phyloP scores from a whole-genome alignment of 2,113 vertebrate species.

The Benitochromis conjunctus region DNA sequence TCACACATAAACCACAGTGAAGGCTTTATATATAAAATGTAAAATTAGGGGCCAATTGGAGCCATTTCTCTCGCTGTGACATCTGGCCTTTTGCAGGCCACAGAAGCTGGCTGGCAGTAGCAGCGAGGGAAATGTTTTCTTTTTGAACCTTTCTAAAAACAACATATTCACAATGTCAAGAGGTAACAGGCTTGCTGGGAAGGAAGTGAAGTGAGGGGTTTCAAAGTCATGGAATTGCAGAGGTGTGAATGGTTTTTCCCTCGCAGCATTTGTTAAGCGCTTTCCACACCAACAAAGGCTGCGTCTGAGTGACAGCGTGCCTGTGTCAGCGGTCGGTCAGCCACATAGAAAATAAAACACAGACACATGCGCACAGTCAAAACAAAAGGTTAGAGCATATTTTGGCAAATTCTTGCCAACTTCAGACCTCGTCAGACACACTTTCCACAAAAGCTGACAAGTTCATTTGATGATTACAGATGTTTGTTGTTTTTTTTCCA shows the following conservation, averaged over 20 bases:
- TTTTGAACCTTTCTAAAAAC: constrained; percentile 32
- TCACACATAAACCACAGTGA: constrained; percentile 39
- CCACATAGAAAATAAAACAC: not conserved
- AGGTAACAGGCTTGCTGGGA: not conserved
- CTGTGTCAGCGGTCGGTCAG: constrained; percentile 2
- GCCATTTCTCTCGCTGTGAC: not conserved
- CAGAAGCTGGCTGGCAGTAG: not conserved
- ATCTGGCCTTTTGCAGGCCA: not conserved
- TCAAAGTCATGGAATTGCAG: not conserved
- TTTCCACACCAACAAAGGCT: not conserved
- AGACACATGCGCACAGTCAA: not conserved
- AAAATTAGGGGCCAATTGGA: constrained; percentile 16
- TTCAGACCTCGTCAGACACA: constrained; percentile 7
- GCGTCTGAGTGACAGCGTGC: constrained; percentile 1
- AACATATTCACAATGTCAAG: constrained; percentile 11
- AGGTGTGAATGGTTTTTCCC: constrained; percentile 37
- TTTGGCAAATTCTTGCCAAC: constrained; percentile 23
- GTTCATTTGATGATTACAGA: constrained; percentile 26
- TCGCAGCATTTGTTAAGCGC: constrained; percentile 4
- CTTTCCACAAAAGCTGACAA: constrained; percentile 34
- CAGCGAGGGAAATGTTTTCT: constrained; percentile 13
- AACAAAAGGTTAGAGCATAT: constrained; percentile 4
- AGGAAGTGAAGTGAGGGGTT: constrained; percentile 30
- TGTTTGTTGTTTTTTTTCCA: not conserved
- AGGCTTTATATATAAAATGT: constrained; percentile 37